phyloP scores from a whole-genome alignment of 35 echinoderm and acorn worm species.

The Apostichopus californicus region DNA sequence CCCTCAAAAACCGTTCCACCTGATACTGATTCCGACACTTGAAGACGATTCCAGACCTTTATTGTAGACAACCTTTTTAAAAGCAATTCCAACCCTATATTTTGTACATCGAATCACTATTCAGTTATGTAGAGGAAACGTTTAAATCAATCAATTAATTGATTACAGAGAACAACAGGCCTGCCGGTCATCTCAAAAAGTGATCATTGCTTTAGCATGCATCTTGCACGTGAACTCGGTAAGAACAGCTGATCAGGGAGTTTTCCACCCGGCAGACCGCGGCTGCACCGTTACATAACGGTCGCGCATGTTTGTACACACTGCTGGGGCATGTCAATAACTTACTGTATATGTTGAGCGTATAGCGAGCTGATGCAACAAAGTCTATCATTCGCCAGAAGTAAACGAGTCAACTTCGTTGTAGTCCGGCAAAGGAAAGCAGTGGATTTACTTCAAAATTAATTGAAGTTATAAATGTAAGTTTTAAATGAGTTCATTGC shows the following conservation, averaged over 20 bases:
- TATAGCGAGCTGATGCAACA: conserved; percentile 6
- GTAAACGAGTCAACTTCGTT: neutral
- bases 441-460: neutral
- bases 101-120: neutral
- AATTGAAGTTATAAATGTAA: neutral
- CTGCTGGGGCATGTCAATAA: too few species aligned
- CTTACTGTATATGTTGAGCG: neutral
- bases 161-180: neutral
- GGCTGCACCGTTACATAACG: neutral
- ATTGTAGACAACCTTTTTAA: neutral
- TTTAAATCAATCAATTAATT: neutral
- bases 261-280: neutral
- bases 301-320: neutral
- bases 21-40: neutral
- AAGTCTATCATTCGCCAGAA: neutral
- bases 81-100: neutral
- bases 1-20: neutral
- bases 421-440: neutral
- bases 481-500: too few species aligned
- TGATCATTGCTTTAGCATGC: conserved; percentile 17
- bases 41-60: neutral
- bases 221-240: conserved; percentile 16
- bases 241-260: conserved; percentile 32
- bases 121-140: neutral
- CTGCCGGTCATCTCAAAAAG: neutral